These are phyloP conservation scores for Whitmania pigra DNA, from an alignment of 1,140 invertebrate genomes.

Conservation along the genomic window DNA sequence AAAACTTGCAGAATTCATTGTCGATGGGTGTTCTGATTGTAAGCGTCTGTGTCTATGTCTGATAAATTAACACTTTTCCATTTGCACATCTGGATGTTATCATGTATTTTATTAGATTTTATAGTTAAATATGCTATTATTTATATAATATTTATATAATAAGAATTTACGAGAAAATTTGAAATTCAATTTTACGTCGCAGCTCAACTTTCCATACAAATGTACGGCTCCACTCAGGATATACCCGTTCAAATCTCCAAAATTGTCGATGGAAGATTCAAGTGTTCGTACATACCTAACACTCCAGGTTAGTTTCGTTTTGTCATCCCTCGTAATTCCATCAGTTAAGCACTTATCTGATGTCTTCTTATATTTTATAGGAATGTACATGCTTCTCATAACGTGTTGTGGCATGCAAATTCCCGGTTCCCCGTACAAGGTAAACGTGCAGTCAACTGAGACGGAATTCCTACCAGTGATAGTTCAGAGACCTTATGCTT, in stretches of 20 bases:
- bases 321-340: too few species aligned
- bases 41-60: background rate
- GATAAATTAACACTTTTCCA: too few species aligned
- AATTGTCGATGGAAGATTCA: constrained; percentile 4
- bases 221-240: background rate
- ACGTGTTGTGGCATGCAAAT: constrained; percentile 76
- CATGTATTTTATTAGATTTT: too few species aligned
- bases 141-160: too few species aligned
- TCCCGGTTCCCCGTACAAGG: constrained; percentile 79
- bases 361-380: constrained; percentile 27
- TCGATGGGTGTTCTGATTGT: constrained; percentile 56
- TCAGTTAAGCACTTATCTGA: too few species aligned
- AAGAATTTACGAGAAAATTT: too few species aligned
- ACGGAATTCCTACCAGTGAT: background rate
- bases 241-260: background rate
- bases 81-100: too few species aligned
- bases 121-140: too few species aligned
- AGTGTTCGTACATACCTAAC: background rate
- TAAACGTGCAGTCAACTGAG: constrained; percentile 57
- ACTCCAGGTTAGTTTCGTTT: background rate
- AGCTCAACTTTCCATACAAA: background rate
- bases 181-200: background rate
- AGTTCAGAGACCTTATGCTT: constrained; percentile 7
- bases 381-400: constrained; percentile 65
- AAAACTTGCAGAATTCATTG: constrained; percentile 81